A percentile compares a stretch with the other conserved stretches of the same genome.
Evolutionary conservation across 2,797 vertebrate species (phyloP).

Genomic region (Enteromius trimaculatus): DNA sequence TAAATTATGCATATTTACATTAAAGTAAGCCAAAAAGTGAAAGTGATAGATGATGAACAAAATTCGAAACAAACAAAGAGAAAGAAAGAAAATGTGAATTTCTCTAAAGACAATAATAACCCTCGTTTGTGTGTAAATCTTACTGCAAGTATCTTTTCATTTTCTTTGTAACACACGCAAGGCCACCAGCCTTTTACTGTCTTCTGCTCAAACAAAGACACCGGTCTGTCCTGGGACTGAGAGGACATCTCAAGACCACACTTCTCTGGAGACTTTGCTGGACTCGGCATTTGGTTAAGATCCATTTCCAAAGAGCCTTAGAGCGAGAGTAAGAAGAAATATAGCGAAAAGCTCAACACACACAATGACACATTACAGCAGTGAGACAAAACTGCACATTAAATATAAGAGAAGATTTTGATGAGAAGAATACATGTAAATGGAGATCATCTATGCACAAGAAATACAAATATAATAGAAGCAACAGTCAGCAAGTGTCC

Average conservation of each 20-base stretch:
- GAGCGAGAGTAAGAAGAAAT: slow-evolving; percentile 7
- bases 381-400: not conserved
- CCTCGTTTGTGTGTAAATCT: slow-evolving; percentile 58
- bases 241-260: slow-evolving; percentile 83
- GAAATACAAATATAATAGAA: not conserved
- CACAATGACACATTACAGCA: slow-evolving; percentile 22
- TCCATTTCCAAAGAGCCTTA: slow-evolving; percentile 91
- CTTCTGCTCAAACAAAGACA: slow-evolving; percentile 96
- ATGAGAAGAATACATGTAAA: not conserved
- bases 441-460: not conserved
- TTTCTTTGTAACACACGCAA: slow-evolving; percentile 77
- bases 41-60: too few species aligned
- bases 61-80: not conserved
- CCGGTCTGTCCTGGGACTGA: slow-evolving; percentile 71
- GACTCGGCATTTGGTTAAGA: slow-evolving; percentile 91
- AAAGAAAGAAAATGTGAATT: not conserved
- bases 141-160: slow-evolving; percentile 84
- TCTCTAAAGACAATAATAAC: not conserved
- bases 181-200: slow-evolving; percentile 97
- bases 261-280: slow-evolving; percentile 88
- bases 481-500: not conserved
- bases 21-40: too few species aligned
- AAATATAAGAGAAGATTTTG: not conserved
- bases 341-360: not conserved
- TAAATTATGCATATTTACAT: too few species aligned